Base-by-base conservation (phyloP, 2,888 invertebrate species). In the Macaria notata region DNA sequence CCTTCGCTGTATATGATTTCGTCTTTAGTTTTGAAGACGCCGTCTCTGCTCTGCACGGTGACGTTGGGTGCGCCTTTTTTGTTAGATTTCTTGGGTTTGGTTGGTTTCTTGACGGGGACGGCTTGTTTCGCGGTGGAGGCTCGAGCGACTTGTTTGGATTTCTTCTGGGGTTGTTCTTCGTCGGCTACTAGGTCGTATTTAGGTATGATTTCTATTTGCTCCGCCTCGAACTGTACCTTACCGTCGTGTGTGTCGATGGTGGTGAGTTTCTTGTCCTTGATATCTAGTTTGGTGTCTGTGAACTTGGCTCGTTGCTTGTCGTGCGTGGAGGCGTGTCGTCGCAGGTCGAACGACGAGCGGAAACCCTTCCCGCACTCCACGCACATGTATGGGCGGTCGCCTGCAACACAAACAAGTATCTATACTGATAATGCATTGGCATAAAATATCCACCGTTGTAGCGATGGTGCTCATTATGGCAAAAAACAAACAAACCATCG, bases 281-380 rank as follows among this genome's bases (percentile, higher is more conserved):
- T 69, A 31, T 71, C 62, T 38, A 42, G n/a, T 55, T 74, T 66
- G 38, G 56, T 19, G 60, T 49, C 78, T 80, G 9, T 68, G 48
- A 72, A 62, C 0, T 78, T 62, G 59, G 68, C 66, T n/a, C 82
- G 77, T 7, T 78, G 63, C 53, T 85, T 86, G 46, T 86, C 84
- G 81, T 97, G 97, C 0, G 95, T 95, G 50, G 94, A 93, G 78
- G 94, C 88, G 77, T 97, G 97, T 0, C 97, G 92, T 54, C 96
- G 95, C 89, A 97, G 94, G 79, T 97, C 97, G 9, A 96, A 96
- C 3, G 95, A 93, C 0, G 96, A 96, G 4, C 97, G 93, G 87
- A 98, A 98, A 31, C 94, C 94, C 76, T 97, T 97, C 0, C 94
- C 94, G 78, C 97, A 97, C 0, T 95, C 90, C 0, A 92, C 84